A percentile compares a stretch with the other conserved stretches of the same genome.
Evolutionary conservation across 2,113 vertebrate species (phyloP).

Genomic region (Callospermophilus lateralis): DNA sequence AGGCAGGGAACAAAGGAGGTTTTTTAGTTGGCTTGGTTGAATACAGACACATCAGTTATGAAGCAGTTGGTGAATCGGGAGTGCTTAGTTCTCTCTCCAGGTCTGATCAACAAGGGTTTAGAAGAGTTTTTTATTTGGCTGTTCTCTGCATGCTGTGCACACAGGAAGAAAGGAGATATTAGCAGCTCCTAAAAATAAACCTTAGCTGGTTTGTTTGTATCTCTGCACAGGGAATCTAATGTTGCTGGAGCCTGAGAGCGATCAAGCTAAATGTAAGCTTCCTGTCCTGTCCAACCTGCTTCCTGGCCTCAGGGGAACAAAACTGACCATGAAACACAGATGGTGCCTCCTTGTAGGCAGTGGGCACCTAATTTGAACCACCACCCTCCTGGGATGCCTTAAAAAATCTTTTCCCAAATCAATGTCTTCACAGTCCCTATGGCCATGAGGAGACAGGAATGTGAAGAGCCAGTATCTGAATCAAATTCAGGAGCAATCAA

Average conservation of each 20-base stretch:
- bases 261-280: not conserved
- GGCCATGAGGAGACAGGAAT: not conserved
- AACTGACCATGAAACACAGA: not conserved
- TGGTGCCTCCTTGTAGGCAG: too few species aligned
- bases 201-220: not conserved
- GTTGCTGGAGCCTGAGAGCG: not conserved
- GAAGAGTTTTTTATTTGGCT: not conserved
- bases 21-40: not conserved
- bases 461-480: not conserved
- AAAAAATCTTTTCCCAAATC: not conserved
- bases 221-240: not conserved
- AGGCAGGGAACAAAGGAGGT: not conserved
- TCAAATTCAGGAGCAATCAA: not conserved
- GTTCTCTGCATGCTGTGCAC: not conserved
- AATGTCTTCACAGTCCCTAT: not conserved
- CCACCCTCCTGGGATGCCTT: not conserved
- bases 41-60: not conserved
- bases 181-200: not conserved
- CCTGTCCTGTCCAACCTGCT: too few species aligned
- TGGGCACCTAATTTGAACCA: not conserved
- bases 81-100: not conserved
- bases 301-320: not conserved
- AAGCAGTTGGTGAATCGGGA: not conserved
- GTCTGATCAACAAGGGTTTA: not conserved
- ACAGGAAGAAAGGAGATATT: not conserved